Base-by-base conservation (phyloP, 1,140 invertebrate genomes). In the Melanaphis sacchari region DNA sequence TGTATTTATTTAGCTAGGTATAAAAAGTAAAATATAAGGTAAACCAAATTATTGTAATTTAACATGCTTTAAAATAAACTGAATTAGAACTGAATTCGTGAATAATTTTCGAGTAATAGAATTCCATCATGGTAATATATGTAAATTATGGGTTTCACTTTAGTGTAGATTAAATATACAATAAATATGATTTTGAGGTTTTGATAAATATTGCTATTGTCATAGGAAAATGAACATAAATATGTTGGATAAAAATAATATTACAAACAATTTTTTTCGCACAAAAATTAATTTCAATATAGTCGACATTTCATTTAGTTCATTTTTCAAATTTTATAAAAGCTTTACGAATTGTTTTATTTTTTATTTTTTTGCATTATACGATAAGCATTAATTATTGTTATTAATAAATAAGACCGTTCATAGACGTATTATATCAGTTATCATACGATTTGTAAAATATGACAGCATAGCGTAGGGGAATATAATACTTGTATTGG, bases 31-130 rank as follows among this genome's bases (percentile, higher is more conserved):
- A 40, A 40, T 24, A 40, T 24, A 40, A 40, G 82, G 82, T 41
- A 40, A 40, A 84, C 40, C 24, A 41, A 40, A 84, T 84, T 84
- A 84, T 84, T 41, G 38, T 40, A 43, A 85, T 43, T 43, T 46
- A 43, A 85, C 84, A 85, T 26, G 41, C 24, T 85, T 85, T 85
- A n/a, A 41, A 85, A 85, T 43, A 26, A 43, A 85, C 84, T n/a
- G 31, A 85, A 43, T 85, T 43, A 43, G 1, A 85, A 43, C 9
- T n/a, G 40, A 85, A 85, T 85, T 46, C 84, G 46, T 85, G 84
- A 85, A 85, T 85, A 85, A 85, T 85, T 85, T 85, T n/a, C 41
- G 8, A 46, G 15, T 43, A 11, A 31, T 43, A 43, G 41, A 43
- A 85, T 43, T 46, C 43, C 41, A 43, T n/a, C 4, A 26, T 31